Evolutionary conservation across 2,113 vertebrate species (phyloP).

Genomic region (Tragelaphus buxtoni): DNA sequence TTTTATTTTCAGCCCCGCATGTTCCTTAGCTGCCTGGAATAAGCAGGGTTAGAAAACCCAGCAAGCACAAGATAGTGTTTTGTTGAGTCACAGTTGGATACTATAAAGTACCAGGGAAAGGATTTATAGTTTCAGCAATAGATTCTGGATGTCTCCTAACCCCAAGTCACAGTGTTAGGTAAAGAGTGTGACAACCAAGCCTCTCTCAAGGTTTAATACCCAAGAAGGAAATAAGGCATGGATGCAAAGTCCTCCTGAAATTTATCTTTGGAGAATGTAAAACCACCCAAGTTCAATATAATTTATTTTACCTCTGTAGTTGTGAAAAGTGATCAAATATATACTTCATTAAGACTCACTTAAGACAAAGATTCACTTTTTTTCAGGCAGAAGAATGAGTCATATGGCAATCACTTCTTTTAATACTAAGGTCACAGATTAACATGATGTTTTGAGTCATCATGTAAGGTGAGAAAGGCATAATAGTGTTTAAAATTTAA

Average conservation of each 20-base stretch:
- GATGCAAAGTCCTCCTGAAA: not conserved
- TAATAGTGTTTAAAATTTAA: not conserved
- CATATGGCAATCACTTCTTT: not conserved
- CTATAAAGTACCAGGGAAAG: not conserved
- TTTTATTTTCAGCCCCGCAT: not conserved
- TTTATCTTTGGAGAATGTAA: not conserved
- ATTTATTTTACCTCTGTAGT: not conserved
- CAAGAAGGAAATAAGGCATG: not conserved
- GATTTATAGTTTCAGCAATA: not conserved
- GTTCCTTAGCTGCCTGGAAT: not conserved
- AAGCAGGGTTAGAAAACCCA: not conserved
- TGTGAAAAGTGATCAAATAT: not conserved
- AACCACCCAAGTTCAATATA: not conserved
- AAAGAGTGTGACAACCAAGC: not conserved
- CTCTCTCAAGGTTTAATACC: not conserved
- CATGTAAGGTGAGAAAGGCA: not conserved
- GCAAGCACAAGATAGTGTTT: not conserved
- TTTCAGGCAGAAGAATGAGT: not conserved
- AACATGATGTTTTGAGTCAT: not conserved
- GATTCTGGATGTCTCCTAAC: not conserved
- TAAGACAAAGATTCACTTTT: slow-evolving; percentile 21
- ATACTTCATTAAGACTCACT: not conserved
- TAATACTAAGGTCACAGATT: not conserved
- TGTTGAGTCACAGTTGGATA: not conserved
- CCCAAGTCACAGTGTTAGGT: not conserved